phyloP scores from a whole-genome alignment of 2,113 vertebrate species.

The Tetraodon nigroviridis region DNA sequence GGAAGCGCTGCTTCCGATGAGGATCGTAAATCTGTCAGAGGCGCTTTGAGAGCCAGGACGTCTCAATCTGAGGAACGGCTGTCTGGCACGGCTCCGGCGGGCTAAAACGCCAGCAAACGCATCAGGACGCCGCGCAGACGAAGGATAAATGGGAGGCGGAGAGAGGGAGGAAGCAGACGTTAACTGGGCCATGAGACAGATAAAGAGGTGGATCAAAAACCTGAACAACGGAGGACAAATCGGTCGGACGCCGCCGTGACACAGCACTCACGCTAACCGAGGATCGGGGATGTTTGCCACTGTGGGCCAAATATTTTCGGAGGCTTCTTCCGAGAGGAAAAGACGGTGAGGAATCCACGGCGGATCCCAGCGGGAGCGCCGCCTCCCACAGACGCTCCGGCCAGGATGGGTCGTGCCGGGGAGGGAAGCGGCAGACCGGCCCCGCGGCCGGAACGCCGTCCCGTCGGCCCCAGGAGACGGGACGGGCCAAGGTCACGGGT shows the following conservation, averaged over 20 bases:
- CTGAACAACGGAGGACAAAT: slow-evolving; percentile 31
- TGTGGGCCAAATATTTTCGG: slow-evolving; percentile 35
- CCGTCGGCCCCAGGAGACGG: slow-evolving; percentile 32
- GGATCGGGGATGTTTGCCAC: slow-evolving; percentile 33
- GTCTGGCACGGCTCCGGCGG: slow-evolving; percentile 61
- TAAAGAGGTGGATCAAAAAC: slow-evolving; percentile 32
- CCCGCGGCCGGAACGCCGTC: slow-evolving; percentile 53
- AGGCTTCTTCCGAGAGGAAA: slow-evolving; percentile 31
- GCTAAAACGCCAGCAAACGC: slow-evolving; percentile 53
- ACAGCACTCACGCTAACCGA: slow-evolving; percentile 57
- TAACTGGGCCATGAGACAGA: slow-evolving; percentile 53
- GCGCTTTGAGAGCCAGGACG: slow-evolving; percentile 67
- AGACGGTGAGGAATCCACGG: slow-evolving; percentile 28
- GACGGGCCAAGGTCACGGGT: slow-evolving; percentile 38
- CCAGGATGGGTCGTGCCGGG: slow-evolving; percentile 60
- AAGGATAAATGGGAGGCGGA: slow-evolving; percentile 14
- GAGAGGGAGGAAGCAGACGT: slow-evolving; percentile 37
- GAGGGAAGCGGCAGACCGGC: slow-evolving; percentile 40
- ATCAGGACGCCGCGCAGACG: slow-evolving; percentile 25
- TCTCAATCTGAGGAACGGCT: slow-evolving; percentile 69
- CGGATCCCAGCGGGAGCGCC: slow-evolving; percentile 12
- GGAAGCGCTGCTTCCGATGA: slow-evolving; percentile 48
- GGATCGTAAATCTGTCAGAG: slow-evolving; percentile 75
- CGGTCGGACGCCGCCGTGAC: slow-evolving; percentile 45
- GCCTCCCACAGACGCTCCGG: slow-evolving; percentile 62